phyloP scores from a whole-genome alignment of 1,140 invertebrate species.

The Alviniconcha marisindica region DNA sequence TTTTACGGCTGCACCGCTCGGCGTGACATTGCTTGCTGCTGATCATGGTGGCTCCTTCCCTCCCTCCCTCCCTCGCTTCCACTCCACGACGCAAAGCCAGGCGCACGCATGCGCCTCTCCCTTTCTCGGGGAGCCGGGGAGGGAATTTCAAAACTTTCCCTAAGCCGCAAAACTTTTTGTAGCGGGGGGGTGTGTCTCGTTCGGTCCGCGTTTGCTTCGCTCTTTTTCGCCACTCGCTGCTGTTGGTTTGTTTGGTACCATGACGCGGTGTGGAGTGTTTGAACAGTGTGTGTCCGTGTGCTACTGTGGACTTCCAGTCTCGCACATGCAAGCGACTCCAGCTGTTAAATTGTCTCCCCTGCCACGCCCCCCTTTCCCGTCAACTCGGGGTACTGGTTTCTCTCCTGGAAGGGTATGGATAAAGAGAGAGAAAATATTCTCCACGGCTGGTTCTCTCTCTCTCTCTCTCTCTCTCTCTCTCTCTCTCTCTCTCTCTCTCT shows the following conservation, averaged over 20 bases:
- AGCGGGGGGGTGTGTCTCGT: slow-evolving; percentile 5
- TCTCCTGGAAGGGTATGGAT: background rate
- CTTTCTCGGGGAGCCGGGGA: slow-evolving; percentile 9
- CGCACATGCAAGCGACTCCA: background rate
- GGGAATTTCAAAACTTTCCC: slow-evolving; percentile 31
- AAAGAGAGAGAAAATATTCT: background rate
- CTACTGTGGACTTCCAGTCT: background rate
- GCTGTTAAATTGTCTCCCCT: background rate
- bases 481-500: too few relatives aligned
- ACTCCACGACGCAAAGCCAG: background rate
- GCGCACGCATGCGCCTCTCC: background rate
- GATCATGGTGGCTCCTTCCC: background rate
- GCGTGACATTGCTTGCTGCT: background rate
- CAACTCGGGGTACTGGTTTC: background rate
- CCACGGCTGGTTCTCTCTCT: too few relatives aligned
- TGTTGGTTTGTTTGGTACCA: background rate
- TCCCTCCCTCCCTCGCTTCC: background rate
- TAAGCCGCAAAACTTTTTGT: background rate
- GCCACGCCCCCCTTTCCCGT: slow-evolving; percentile 10
- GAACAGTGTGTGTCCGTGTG: background rate
- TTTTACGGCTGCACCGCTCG: too few relatives aligned
- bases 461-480: too few relatives aligned
- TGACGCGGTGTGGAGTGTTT: background rate
- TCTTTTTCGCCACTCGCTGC: background rate
- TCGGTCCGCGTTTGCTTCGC: background rate